Conservation (phyloP, 2,797 vertebrate genomes). For the Lacerta agilis region DNA sequence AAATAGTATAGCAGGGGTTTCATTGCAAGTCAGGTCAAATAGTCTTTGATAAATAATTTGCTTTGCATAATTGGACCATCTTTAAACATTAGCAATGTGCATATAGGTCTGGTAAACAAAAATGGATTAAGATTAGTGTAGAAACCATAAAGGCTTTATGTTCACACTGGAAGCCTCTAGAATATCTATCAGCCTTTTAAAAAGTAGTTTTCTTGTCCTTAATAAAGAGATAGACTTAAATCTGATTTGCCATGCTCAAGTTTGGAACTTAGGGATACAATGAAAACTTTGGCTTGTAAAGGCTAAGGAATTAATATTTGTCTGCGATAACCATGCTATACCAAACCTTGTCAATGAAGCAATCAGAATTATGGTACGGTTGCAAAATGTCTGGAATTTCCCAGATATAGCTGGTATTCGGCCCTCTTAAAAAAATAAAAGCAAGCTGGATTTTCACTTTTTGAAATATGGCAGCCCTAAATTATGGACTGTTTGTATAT, state of each 20-base stretch:
- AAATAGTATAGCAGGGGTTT: background rate
- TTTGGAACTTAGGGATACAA: background rate
- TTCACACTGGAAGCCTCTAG: background rate
- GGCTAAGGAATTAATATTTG: background rate
- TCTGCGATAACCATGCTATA: no score
- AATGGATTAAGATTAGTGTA: background rate
- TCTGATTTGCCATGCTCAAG: background rate
- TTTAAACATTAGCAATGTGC: background rate
- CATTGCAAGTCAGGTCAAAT: background rate
- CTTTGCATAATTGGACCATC: background rate
- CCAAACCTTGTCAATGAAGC: background rate
- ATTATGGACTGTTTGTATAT: background rate
- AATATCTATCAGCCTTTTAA: background rate
- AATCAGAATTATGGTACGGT: no score
- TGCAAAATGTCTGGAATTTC: no score
- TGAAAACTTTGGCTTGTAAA: background rate
- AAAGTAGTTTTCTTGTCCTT: background rate
- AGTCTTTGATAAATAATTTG: background rate
- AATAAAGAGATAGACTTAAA: background rate
- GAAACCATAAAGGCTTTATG: background rate
- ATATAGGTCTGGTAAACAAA: background rate
- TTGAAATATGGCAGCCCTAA: background rate
- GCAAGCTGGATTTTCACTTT: no score
- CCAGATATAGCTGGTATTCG: no score
- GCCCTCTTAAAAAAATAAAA: no score